Evolutionary conservation across 2,888 invertebrate species (phyloP), one percentile per base, ranked within the genome.

Genomic region (Drepana falcataria): DNA sequence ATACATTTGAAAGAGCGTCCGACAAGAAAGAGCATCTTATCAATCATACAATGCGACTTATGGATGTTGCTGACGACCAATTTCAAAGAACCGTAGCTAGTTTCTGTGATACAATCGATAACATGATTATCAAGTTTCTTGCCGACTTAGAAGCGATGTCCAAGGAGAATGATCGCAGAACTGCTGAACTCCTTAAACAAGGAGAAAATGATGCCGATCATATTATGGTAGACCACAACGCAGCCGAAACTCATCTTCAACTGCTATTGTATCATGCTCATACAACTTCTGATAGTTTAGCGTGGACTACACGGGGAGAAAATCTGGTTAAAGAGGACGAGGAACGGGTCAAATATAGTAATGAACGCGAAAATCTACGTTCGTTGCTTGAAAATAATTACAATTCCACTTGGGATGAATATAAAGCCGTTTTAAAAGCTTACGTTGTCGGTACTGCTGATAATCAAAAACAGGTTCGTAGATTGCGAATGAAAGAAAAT

Each of bases 21-120:
- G 91, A 92, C 54, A 91, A 92, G 60, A 95, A 95, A 80, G 93
- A 94, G 64, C 77, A 91, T 47, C 74, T 93, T 2, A 93, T 95
- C 53, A 71, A 79, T 3, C 87, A 89, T 60, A 86, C 93, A 9
- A 83, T 93, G 69, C 83, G 87, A 53, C 92, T 94, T 61, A 85
- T 94, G 61, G 87, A 93, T 53, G 78, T 92, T 57, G 93, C 94
- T 2, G 94, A 95, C 73, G 86, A 92, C 35, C 94, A 95, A 69
- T 94, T 94, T 65, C 88, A 92, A 57, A 90, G 93, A 59, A 93
- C 94, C 53, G 92, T 94, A 61, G 89, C 93, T 53, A 91, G 92
- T 48, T 95, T 95, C 75, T 92, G 93, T 54, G 90, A 92, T 55
- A 92, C 92, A 35, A 91, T 95, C 51, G 93, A 94, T 60, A 86